Percentiles rank a stretch among this genome's conserved stretches.
Evolutionary conservation across 2,113 vertebrate genomes (phyloP).

Genomic region (Vicugna pacos): DNA sequence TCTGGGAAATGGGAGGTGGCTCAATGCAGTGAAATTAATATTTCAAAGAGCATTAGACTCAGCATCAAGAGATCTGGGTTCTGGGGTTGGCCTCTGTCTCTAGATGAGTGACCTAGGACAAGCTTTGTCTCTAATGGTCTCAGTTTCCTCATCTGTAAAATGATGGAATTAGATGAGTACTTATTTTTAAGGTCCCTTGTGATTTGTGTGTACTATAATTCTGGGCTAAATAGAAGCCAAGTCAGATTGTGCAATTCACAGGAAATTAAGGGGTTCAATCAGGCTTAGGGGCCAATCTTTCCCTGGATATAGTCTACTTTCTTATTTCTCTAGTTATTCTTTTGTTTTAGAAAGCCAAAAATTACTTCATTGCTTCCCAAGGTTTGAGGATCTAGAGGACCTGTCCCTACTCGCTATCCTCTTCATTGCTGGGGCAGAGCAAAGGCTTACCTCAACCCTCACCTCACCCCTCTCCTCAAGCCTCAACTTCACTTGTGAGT

Average conservation of each 20-base stretch:
- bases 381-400: neutral
- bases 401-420: neutral
- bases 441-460: neutral
- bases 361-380: neutral
- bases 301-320: neutral
- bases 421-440: neutral
- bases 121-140: slow-evolving; percentile 24
- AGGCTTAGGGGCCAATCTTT: neutral
- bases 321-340: slow-evolving; percentile 1
- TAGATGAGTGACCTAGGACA: neutral
- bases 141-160: slow-evolving; percentile 43
- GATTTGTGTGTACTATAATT: neutral
- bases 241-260: neutral
- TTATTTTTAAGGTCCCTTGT: neutral
- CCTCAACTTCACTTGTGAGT: neutral
- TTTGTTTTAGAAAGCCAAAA: slow-evolving; percentile 33
- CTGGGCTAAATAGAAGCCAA: neutral
- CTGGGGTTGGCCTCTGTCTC: neutral
- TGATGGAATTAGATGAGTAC: neutral
- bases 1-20: neutral
- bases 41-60: slow-evolving; percentile 49
- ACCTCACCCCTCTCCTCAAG: neutral
- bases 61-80: neutral
- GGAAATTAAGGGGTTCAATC: neutral
- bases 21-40: neutral